phyloP scores from a whole-genome alignment of 1,140 invertebrate genomes.

The Gryon sp. region DNA sequence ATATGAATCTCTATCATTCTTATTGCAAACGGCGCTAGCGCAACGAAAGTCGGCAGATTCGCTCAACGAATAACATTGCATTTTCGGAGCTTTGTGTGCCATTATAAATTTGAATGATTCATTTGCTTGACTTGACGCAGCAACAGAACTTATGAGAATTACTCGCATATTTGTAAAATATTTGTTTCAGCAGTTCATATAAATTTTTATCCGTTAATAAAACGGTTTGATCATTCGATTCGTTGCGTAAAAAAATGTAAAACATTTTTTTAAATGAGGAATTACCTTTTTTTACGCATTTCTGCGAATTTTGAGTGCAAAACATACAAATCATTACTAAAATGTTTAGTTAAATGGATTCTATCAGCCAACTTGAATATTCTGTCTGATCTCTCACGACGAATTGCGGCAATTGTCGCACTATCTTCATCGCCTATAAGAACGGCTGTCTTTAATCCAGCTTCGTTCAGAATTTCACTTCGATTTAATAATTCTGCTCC shows the following conservation, averaged over 20 bases:
- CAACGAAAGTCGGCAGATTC: conserved; percentile 50
- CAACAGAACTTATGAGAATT: conserved; percentile 38
- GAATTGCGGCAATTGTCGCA: conserved; percentile 41
- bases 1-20: conserved; percentile 19
- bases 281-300: conserved; percentile 38
- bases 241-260: conserved; percentile 35
- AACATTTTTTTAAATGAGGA: conserved; percentile 54
- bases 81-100: conserved; percentile 48
- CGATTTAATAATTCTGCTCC: conserved; percentile 44
- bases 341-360: conserved; percentile 43
- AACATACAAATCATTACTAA: conserved; percentile 41
- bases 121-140: conserved; percentile 34
- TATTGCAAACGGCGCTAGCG: conserved; percentile 41
- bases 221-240: conserved; percentile 17
- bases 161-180: conserved; percentile 22
- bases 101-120: conserved; percentile 41
- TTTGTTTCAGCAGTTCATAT: not conserved
- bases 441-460: conserved; percentile 21
- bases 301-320: conserved; percentile 23
- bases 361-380: conserved; percentile 19
- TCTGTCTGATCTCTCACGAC: conserved; percentile 3
- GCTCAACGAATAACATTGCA: conserved; percentile 28
- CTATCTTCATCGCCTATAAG: conserved; percentile 57
- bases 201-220: conserved; percentile 10
- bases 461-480: conserved; percentile 38